A percentile compares a stretch with the other conserved stretches of the same genome.
phyloP scores from a whole-genome alignment of 2,797 vertebrate species.

The Dallia pectoralis region DNA sequence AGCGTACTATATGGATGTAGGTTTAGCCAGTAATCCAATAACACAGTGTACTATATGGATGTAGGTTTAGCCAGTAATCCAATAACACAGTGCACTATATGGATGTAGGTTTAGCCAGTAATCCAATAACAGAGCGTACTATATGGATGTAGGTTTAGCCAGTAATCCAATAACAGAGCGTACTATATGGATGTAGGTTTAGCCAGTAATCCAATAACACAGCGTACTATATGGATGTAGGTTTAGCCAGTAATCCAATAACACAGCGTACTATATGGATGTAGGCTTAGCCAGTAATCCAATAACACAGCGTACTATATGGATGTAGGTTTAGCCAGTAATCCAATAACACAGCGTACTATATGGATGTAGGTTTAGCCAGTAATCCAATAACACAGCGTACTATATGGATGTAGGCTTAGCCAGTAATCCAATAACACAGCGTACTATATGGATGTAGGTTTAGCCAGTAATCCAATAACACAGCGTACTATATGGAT shows the following conservation, averaged over 20 bases:
- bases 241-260: not conserved
- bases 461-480: not conserved
- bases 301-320: too few relatives aligned
- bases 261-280: too few relatives aligned
- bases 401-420: too few relatives aligned
- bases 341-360: too few relatives aligned
- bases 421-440: not conserved
- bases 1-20: not conserved
- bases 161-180: too few relatives aligned
- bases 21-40: conserved; percentile 45
- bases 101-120: conserved; percentile 37
- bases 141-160: not conserved
- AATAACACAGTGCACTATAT: not conserved
- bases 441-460: too few relatives aligned
- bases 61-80: conserved; percentile 42
- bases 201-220: not conserved
- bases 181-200: too few relatives aligned
- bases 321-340: too few relatives aligned
- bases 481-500: too few relatives aligned
- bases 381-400: too few relatives aligned
- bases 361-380: too few relatives aligned
- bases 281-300: not conserved
- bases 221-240: too few relatives aligned
- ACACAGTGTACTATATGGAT: not conserved
- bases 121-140: not conserved